phyloP scores from a whole-genome alignment of 2,888 invertebrate species.

The Drosophila fungiperda region DNA sequence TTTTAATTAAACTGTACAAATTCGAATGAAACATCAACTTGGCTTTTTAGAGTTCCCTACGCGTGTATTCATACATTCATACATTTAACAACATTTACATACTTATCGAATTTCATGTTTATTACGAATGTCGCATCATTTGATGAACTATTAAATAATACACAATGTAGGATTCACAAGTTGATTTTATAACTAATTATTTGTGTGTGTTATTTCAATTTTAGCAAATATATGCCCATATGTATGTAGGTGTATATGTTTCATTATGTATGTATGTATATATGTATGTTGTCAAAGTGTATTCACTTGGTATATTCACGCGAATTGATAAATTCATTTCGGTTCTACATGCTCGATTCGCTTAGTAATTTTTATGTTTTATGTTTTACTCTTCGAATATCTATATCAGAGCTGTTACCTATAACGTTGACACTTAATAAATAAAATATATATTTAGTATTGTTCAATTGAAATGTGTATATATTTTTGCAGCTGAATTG shows the following conservation, averaged over 20 bases:
- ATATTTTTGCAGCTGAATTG: not conserved
- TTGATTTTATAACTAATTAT: conserved; percentile 45
- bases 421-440: not conserved
- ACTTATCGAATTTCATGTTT: conserved; percentile 49
- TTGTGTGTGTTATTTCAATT: conserved; percentile 10
- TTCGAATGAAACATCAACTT: not conserved
- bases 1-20: not conserved
- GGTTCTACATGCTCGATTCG: not conserved
- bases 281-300: conserved; percentile 1
- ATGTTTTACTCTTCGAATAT: not conserved
- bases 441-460: not conserved
- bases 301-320: conserved; percentile 30
- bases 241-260: conserved; percentile 23
- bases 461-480: not conserved
- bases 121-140: conserved; percentile 53
- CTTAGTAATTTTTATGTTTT: not conserved
- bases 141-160: conserved; percentile 59
- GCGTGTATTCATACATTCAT: too few species aligned
- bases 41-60: not conserved
- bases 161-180: conserved; percentile 53
- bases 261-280: conserved; percentile 5
- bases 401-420: conserved; percentile 1
- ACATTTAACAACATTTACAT: conserved; percentile 9
- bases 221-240: conserved; percentile 7
- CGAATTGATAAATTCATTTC: conserved; percentile 17